Evolutionary conservation across 2,888 invertebrate genomes (phyloP).

Genomic region (Flabesymbios commensalis): DNA sequence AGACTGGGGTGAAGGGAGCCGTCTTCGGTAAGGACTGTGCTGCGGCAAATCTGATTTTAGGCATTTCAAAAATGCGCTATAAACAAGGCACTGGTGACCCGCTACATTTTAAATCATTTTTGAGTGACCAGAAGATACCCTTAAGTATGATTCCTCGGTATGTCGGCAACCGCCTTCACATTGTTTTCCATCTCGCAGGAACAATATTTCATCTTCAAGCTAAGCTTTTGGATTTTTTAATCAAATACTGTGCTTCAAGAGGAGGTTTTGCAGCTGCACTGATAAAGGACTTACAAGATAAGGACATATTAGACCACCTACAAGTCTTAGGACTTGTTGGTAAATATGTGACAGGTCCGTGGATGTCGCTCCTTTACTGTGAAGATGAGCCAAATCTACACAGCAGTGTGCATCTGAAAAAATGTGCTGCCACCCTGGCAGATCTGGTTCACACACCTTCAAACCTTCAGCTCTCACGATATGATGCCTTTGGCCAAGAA

Average conservation of each 20-base stretch:
- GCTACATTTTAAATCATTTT: background rate
- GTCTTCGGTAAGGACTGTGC: constrained; percentile 1
- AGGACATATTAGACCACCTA: constrained; percentile 2
- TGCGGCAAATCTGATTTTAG: constrained; percentile 1
- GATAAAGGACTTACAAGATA: constrained; percentile 1
- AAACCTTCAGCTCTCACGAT: background rate
- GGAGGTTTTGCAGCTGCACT: constrained; percentile 1
- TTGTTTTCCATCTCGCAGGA: constrained; percentile 9
- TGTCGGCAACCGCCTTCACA: constrained; percentile 6
- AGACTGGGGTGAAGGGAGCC: background rate
- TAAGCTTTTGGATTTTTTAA: background rate
- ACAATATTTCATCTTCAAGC: background rate
- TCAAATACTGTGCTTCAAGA: background rate
- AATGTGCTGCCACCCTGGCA: background rate
- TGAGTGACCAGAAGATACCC: background rate
- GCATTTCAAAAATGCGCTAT: constrained; percentile 3
- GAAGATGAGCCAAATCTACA: constrained; percentile 1
- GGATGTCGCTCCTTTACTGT: constrained; percentile 9
- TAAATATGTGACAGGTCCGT: constrained; percentile 12
- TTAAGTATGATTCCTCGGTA: background rate
- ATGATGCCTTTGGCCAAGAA: background rate
- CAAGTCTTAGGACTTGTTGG: constrained; percentile 6
- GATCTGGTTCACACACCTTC: background rate
- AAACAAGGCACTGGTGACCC: constrained; percentile 17
- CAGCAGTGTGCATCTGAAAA: background rate